These are phyloP conservation scores for Pangasianodon gigas DNA, from an alignment of 2,113 vertebrate genomes.

Conservation along the genomic window DNA sequence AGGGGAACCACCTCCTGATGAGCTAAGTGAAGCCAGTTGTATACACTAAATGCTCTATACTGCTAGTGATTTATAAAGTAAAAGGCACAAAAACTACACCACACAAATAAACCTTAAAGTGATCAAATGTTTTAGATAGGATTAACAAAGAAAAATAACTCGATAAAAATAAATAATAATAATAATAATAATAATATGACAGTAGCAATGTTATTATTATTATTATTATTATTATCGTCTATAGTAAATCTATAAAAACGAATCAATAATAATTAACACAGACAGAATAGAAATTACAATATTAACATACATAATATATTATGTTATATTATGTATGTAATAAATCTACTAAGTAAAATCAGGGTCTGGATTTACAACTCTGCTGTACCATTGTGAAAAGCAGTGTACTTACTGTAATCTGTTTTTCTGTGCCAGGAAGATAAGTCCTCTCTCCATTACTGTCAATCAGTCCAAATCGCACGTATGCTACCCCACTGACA, in stretches of 20 bases:
- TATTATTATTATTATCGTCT: no score
- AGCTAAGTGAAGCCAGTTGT: neutral
- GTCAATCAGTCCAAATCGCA: conserved; percentile 69
- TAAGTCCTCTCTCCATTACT: conserved; percentile 61
- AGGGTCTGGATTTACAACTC: neutral
- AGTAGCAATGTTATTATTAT: neutral
- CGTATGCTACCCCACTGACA: conserved; percentile 66
- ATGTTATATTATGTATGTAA: neutral
- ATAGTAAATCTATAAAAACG: neutral
- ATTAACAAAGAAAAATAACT: neutral
- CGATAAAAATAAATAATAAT: neutral
- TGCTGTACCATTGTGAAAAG: neutral
- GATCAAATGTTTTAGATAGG: neutral
- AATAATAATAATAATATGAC: neutral
- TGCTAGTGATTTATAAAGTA: neutral
- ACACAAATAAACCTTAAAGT: neutral
- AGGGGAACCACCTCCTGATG: no score
- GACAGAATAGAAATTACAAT: neutral
- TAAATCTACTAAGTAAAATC: neutral
- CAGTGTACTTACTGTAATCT: conserved; percentile 62
- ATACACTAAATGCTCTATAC: no score
- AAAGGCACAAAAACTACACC: neutral
- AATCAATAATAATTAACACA: neutral
- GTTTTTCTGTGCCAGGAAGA: conserved; percentile 68
- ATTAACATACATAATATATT: neutral